Evolutionary conservation across 2,113 vertebrate species (phyloP).

Genomic region (Lagopus muta): DNA sequence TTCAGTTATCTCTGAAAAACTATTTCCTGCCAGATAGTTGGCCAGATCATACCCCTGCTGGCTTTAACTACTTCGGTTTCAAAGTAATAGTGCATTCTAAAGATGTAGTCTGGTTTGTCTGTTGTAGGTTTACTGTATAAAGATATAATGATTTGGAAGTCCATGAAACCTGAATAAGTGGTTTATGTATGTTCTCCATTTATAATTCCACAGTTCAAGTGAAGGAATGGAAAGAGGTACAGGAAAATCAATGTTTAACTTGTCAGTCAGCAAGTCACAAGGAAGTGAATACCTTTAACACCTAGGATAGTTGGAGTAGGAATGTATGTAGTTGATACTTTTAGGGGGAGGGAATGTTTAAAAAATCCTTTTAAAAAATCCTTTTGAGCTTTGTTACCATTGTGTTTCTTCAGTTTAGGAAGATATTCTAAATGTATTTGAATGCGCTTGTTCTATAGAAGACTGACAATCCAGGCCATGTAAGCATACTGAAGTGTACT

Average conservation of each 20-base stretch:
- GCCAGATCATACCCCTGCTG: not conserved
- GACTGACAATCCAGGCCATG: not conserved
- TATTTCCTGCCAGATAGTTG: conserved; percentile 47
- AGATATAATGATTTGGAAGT: conserved; percentile 32
- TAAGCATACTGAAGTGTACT: not conserved
- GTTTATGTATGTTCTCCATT: conserved; percentile 22
- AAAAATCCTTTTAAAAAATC: not conserved
- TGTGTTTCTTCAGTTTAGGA: not conserved
- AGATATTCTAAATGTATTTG: not conserved
- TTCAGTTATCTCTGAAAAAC: conserved; percentile 36
- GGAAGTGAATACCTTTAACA: conserved; percentile 37
- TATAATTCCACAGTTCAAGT: conserved; percentile 14
- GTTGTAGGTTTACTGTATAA: not conserved
- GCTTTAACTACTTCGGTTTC: not conserved
- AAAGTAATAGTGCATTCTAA: not conserved
- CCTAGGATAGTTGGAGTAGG: not conserved
- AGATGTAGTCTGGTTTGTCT: not conserved
- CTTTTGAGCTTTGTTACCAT: not conserved
- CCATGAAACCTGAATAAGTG: conserved; percentile 34
- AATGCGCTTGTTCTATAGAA: not conserved
- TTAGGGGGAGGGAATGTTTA: not conserved
- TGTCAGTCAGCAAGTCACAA: conserved; percentile 76
- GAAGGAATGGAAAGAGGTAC: conserved; percentile 65
- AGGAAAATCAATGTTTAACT: conserved; percentile 82
- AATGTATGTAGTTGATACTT: not conserved